Conservation (phyloP, 2,113 vertebrate genomes). For the Butorides virescens region DNA sequence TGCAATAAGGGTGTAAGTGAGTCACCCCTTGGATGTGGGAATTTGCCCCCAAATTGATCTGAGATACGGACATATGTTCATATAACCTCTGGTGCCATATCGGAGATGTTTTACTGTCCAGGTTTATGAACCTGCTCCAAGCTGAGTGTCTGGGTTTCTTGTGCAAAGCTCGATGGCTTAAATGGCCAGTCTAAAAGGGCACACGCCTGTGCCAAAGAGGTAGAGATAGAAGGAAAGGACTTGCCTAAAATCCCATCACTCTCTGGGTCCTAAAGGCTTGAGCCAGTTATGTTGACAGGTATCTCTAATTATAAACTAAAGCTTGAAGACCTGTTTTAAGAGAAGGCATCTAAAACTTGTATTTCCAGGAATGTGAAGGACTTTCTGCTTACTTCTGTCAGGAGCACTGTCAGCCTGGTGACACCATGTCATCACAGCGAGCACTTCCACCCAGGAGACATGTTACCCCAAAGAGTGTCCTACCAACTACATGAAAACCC, state of each 20-base stretch:
- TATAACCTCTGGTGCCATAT: not conserved
- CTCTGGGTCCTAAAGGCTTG: not conserved
- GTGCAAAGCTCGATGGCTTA: not conserved
- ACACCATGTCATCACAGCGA: not conserved
- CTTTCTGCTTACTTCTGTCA: not conserved
- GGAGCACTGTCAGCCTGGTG: not conserved
- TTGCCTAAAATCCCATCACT: not conserved
- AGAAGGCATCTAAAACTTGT: not conserved
- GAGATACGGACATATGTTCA: rapidly evolving
- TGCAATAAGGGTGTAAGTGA: not conserved
- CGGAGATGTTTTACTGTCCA: not conserved
- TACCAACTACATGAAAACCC: not conserved
- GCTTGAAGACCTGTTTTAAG: not conserved
- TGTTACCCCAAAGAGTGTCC: rapidly evolving
- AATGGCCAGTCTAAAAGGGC: not conserved
- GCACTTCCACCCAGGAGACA: not conserved
- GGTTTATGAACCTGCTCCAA: not conserved
- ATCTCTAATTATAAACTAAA: not conserved
- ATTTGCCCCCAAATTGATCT: not conserved
- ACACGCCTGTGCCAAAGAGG: not conserved
- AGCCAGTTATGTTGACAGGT: not conserved
- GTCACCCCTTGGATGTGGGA: not conserved
- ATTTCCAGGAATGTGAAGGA: not conserved
- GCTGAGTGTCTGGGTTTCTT: not conserved
- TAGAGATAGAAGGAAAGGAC: not conserved